Evolutionary conservation across 92 coral and sea anemone genomes (phyloP), one percentile per base, ranked within the genome.

Genomic region (Epizoanthus illoricatus): DNA sequence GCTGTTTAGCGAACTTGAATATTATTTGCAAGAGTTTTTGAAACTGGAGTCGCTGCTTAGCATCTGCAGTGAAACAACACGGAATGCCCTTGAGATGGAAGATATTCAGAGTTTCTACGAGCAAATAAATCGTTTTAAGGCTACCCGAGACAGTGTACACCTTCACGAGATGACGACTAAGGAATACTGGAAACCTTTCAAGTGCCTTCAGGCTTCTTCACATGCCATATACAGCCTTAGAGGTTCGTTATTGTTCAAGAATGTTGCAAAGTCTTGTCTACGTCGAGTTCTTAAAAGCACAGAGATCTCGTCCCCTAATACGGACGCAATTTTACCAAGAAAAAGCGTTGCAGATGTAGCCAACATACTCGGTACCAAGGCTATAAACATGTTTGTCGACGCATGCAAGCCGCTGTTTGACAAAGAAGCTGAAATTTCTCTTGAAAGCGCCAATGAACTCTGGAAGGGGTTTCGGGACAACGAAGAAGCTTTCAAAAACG

Each of bases 371-470:
- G 16, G 71, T 52, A 28, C 3, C 8, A 76, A 76, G 57, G 82
- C 69, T 17, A 41, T 76, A 17, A 64, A 18, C n/a, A 33, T 64
- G 54, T 76, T 76, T 41, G 24, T 33, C 24, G 82, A 76, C 42
- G 72, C 83, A 24, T 85, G 88, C 68, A 54, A 79, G 7, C 79
- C 70, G 12, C 66, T 79, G 33, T 71, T 76, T 70, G 76, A 66
- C 20, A 43, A 79, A 18, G 71, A 74, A n/a, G 62, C 65, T 45
- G 59, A 58, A 28, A 70, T 78, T 41, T 75, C 88, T 16, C 76
- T 85, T 65, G 80, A 40, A 68, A 49, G 59, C 54, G 82, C 82
- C 58, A 52, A 60, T 43, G 75, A 71, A 15, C 56, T 40, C 0
- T 85, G 81, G 79, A 36, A 65, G 43, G 85, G 80, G 18, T 69